Conservation (phyloP, 2,888 invertebrate genomes). For the Chouioia cunea region DNA sequence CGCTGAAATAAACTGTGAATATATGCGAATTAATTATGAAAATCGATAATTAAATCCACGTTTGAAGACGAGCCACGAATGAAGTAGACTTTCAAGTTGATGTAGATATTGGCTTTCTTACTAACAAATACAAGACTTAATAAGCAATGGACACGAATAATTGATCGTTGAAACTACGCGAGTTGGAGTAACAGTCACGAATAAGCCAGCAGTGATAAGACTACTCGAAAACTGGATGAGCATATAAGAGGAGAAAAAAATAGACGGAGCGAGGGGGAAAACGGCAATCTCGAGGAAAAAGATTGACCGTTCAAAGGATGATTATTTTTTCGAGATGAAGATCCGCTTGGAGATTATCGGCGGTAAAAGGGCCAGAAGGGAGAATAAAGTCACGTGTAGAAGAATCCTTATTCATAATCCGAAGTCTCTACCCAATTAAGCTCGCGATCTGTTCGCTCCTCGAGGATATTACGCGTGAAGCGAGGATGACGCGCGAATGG, state of each 20-base stretch:
- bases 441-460: conserved; percentile 9
- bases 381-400: conserved; percentile 21
- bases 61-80: too few species aligned
- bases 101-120: too few species aligned
- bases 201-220: neutral
- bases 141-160: too few species aligned
- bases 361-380: neutral
- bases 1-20: too few species aligned
- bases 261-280: neutral
- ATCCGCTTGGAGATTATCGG: conserved; percentile 34
- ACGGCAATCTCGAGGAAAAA: conserved; percentile 12
- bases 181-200: too few species aligned
- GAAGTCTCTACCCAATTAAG: conserved; percentile 10
- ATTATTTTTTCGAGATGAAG: conserved; percentile 15
- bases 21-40: too few species aligned
- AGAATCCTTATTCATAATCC: conserved; percentile 40
- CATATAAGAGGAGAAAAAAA: neutral
- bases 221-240: neutral
- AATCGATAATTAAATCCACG: too few species aligned
- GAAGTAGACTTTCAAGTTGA: too few species aligned
- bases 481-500: conserved; percentile 1
- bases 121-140: too few species aligned
- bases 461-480: conserved; percentile 5
- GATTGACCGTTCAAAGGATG: conserved; percentile 14
- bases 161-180: too few species aligned